These are phyloP conservation scores for Megamerina dolium DNA, from an alignment of 2,888 invertebrate species.

Conservation along the genomic window DNA sequence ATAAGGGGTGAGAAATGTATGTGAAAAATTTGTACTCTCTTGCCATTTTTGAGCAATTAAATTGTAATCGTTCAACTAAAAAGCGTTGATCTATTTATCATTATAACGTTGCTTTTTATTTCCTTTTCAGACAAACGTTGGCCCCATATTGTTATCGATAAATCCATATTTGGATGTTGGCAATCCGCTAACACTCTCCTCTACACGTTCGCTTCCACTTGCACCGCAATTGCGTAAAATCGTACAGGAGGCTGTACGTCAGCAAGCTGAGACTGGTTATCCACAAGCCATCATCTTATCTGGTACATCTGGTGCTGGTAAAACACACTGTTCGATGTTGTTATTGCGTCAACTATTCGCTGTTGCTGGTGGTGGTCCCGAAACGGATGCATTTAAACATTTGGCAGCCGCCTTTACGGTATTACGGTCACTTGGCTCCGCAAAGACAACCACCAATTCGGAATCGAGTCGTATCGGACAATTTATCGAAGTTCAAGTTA, in stretches of 20 bases:
- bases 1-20: no score
- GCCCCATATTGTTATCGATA: slow-evolving; percentile 82
- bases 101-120: no score
- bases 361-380: slow-evolving; percentile 88
- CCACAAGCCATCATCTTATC: slow-evolving; percentile 92
- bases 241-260: slow-evolving; percentile 85
- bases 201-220: slow-evolving; percentile 66
- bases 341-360: slow-evolving; percentile 86
- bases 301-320: slow-evolving; percentile 87
- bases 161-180: slow-evolving; percentile 85
- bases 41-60: no score
- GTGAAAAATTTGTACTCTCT: no score
- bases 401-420: slow-evolving; percentile 93
- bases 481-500: slow-evolving; percentile 93
- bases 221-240: slow-evolving; percentile 81
- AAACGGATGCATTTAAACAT: slow-evolving; percentile 94
- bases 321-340: slow-evolving; percentile 89
- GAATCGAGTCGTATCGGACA: slow-evolving; percentile 93
- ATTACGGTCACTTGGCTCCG: slow-evolving; percentile 82
- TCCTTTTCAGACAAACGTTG: slow-evolving; percentile 81
- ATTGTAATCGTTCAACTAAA: no score
- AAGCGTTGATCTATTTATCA: no score
- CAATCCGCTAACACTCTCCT: slow-evolving; percentile 80
- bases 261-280: slow-evolving; percentile 91
- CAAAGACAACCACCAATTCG: slow-evolving; percentile 83